Evolutionary conservation across 2,888 invertebrate species (phyloP).

Genomic region (Ethmia dodecea): DNA sequence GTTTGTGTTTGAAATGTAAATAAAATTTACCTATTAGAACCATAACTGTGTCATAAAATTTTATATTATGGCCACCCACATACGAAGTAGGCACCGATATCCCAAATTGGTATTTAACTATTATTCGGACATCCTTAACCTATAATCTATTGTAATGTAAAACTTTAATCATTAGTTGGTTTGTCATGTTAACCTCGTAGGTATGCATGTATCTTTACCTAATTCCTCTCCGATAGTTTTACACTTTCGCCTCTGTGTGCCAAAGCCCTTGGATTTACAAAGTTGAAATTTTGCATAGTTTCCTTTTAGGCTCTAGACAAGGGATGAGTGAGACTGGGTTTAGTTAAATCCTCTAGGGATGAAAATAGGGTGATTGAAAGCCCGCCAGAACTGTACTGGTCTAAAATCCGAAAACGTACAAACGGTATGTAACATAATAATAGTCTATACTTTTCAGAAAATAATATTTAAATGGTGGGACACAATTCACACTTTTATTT

Average conservation of each 20-base stretch:
- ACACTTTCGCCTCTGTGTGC: no score
- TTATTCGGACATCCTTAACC: conserved; percentile 9
- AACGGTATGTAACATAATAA: no score
- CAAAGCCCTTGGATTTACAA: not conserved
- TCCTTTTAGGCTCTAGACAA: conserved; percentile 1
- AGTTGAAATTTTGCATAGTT: conserved; percentile 3
- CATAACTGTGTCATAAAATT: conserved; percentile 22
- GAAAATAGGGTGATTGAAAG: conserved; percentile 5
- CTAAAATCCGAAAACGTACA: no score
- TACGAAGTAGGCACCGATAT: conserved; percentile 8
- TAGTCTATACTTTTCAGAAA: no score
- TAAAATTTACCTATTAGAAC: conserved; percentile 12
- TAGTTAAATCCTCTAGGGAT: conserved; percentile 1
- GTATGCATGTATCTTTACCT: no score
- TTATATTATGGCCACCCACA: conserved; percentile 22
- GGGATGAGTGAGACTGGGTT: conserved; percentile 4
- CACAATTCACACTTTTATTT: no score
- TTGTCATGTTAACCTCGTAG: no score
- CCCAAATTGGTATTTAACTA: conserved; percentile 14
- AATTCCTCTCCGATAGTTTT: no score
- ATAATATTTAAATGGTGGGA: no score
- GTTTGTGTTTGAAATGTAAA: conserved; percentile 12
- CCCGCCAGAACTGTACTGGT: no score
- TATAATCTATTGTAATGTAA: conserved; percentile 1
- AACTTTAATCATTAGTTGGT: not conserved